A percentile compares a stretch with the other conserved stretches of the same genome.
These are phyloP conservation scores for Girardia tigrina DNA, from an alignment of 2,888 invertebrate species.

Conservation along the genomic window DNA sequence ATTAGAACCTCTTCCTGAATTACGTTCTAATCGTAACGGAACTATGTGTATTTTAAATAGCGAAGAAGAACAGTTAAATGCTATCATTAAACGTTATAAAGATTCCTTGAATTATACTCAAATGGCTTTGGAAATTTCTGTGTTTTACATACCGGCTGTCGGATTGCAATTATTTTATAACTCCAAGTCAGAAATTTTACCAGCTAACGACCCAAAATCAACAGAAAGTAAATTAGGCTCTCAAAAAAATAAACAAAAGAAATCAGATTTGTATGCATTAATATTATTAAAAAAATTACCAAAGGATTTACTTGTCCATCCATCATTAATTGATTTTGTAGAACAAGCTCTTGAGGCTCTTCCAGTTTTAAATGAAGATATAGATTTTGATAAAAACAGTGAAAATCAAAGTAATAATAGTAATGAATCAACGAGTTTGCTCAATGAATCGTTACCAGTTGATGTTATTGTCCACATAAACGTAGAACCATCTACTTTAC, in stretches of 20 bases:
- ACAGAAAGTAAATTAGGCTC: slow-evolving; percentile 51
- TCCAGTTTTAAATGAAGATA: slow-evolving; percentile 53
- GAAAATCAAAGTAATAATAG: slow-evolving; percentile 42
- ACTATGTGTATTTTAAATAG: slow-evolving; percentile 5
- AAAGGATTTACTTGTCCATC: slow-evolving; percentile 85
- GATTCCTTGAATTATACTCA: slow-evolving; percentile 8
- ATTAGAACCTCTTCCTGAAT: neutral
- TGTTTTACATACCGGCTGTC: slow-evolving; percentile 50
- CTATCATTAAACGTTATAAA: slow-evolving; percentile 29
- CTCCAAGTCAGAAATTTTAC: slow-evolving; percentile 49
- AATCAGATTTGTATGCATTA: slow-evolving; percentile 80
- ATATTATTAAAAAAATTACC: slow-evolving; percentile 90
- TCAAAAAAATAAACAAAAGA: slow-evolving; percentile 53
- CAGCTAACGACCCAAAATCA: slow-evolving; percentile 76
- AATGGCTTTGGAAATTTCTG: slow-evolving; percentile 40
- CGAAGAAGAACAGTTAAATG: slow-evolving; percentile 28
- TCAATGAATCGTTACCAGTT: slow-evolving; percentile 60
- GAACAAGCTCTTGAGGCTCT: slow-evolving; percentile 92
- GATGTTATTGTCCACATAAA: slow-evolving; percentile 96
- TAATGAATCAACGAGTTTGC: slow-evolving; percentile 36
- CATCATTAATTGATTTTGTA: slow-evolving; percentile 84
- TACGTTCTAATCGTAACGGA: neutral
- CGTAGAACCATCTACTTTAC: slow-evolving; percentile 87
- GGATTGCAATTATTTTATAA: slow-evolving; percentile 48
- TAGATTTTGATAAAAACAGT: slow-evolving; percentile 23